phyloP scores from a whole-genome alignment of 2,888 invertebrate species.

The Petrolisthes manimaculis region DNA sequence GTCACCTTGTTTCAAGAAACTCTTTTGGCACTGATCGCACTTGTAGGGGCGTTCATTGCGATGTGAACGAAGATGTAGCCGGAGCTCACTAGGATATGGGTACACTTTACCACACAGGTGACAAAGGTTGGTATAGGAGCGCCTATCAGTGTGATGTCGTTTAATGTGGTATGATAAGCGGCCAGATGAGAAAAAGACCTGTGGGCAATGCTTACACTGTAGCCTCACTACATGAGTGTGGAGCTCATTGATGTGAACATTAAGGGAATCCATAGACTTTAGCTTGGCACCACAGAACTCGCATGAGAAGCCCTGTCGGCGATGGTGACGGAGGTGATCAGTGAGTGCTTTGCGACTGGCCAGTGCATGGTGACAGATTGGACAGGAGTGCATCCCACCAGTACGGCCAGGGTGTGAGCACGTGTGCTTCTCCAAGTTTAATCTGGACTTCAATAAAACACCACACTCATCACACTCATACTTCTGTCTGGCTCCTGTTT shows the following conservation, averaged over 20 bases:
- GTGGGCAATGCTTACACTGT: constrained; percentile 42
- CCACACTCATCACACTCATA: constrained; percentile 22
- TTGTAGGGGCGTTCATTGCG: constrained; percentile 51
- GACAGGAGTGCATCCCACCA: constrained; percentile 20
- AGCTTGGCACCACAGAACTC: constrained; percentile 41
- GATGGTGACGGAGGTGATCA: constrained; percentile 48
- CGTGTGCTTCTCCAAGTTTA: constrained; percentile 23
- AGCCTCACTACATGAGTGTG: constrained; percentile 44
- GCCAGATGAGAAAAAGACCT: constrained; percentile 49
- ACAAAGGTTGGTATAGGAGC: constrained; percentile 51
- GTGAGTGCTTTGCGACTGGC: constrained; percentile 42
- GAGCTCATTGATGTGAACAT: constrained; percentile 43
- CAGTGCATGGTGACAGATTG: constrained; percentile 25
- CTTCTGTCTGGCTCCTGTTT: constrained; percentile 7
- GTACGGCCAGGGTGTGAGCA: constrained; percentile 17
- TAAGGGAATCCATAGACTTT: constrained; percentile 38
- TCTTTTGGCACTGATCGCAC: constrained; percentile 52
- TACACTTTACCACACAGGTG: constrained; percentile 51
- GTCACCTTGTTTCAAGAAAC: constrained; percentile 50
- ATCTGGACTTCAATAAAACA: constrained; percentile 12
- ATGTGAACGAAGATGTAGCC: constrained; percentile 47
- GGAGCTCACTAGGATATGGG: constrained; percentile 51
- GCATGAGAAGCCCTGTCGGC: constrained; percentile 37
- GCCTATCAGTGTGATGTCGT: constrained; percentile 51
- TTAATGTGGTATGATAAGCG: constrained; percentile 49